Evolutionary conservation across 2,113 vertebrate genomes (phyloP).

Genomic region (Anser cygnoides): DNA sequence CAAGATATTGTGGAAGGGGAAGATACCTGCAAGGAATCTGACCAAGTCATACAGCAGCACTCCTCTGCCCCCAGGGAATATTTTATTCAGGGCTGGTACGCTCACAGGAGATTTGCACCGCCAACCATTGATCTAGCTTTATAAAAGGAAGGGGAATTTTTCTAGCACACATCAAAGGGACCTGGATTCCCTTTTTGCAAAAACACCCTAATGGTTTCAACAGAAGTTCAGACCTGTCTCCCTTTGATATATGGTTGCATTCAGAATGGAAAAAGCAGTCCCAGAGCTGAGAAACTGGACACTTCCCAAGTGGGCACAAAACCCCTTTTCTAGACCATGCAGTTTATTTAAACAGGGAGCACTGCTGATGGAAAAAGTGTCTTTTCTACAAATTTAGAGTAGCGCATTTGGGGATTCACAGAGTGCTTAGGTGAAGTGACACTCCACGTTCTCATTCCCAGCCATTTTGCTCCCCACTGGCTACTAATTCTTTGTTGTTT

Average conservation of each 20-base stretch:
- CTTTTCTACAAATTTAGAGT: conserved; percentile 4
- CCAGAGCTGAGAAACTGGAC: conserved; percentile 48
- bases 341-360: conserved; percentile 49
- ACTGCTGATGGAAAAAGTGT: conserved; percentile 30
- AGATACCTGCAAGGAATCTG: neutral
- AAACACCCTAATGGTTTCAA: conserved; percentile 77
- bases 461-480: neutral
- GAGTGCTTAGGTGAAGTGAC: neutral
- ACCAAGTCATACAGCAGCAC: neutral
- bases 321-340: conserved; percentile 40
- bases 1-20: neutral
- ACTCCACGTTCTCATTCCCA: neutral
- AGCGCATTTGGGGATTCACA: neutral
- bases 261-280: conserved; percentile 66
- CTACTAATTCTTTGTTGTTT: neutral
- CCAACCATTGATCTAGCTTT: conserved; percentile 67
- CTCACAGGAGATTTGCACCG: conserved; percentile 39
- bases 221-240: conserved; percentile 75
- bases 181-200: conserved; percentile 68
- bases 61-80: conserved; percentile 35
- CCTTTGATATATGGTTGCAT: conserved; percentile 72
- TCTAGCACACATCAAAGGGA: conserved; percentile 78
- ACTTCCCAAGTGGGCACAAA: conserved; percentile 61
- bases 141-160: conserved; percentile 71
- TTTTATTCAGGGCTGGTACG: conserved; percentile 54